Base-by-base conservation (phyloP, 2,113 vertebrate genomes). In the Lagopus leucura region DNA sequence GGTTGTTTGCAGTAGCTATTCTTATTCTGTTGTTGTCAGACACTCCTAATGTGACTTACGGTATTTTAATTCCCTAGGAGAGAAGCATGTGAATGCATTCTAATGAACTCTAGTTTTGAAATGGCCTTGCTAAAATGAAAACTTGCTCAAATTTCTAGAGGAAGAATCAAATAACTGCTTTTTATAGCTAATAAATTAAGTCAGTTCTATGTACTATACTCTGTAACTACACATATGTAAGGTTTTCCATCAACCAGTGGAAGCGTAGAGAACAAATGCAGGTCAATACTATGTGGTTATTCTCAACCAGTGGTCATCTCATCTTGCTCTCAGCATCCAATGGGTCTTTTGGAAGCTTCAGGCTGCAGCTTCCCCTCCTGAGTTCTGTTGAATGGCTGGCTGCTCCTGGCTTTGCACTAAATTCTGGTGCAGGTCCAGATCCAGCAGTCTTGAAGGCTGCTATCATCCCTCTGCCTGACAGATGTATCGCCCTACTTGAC, bases 1-100 rank as follows among this genome's bases (percentile, higher is more conserved):
- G 89, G 70, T 75, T 88, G 38, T 88, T 81, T 83, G 61, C 18
- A 57, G 88, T 57, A 80, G n/a, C 89, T 89, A 67, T 92, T 80
- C 82, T 80, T 91, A 82, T 67, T 77, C 82, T 86, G 61, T 91
- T 92, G 66, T 58, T 71, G 15, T 88, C 52, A 72, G 27, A 67
- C 69, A 72, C 71, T 64, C 57, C 61, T 77, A 65, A 80, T 15
- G 6, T 77, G 74, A 92, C 79, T 80, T 73, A 74, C 47, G 36
- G 9, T 57, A 25, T 92, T 91, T 92, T 69, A 48, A 42, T 71
- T 86, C 32, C 43, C 32, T 67, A 57, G 61, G n/a, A 81, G 47
- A 66, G 93, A 74, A 74, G 8, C 60, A 54, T 2, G 12, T 32
- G 75, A 67, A 66, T 72, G 18, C 4, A 34, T 63, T 42, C 21